A percentile compares a stretch with the other conserved stretches of the same genome.
Evolutionary conservation across 2,888 invertebrate genomes (phyloP).

Genomic region (Encarsia formosa): DNA sequence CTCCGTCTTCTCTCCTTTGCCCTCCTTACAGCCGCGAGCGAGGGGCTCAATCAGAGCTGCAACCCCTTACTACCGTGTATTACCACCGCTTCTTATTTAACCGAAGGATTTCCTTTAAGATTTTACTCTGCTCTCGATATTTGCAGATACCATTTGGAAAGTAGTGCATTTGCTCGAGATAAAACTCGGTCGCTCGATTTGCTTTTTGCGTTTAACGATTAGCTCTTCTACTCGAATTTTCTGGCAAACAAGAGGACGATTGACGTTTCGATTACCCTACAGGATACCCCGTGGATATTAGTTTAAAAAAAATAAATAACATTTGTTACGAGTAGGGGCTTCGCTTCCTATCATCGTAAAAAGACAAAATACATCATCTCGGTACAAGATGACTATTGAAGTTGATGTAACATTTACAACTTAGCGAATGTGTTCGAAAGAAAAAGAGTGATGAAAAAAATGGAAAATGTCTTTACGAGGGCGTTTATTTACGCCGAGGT

Average conservation of each 20-base stretch:
- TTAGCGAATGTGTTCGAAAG: no score
- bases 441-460: no score
- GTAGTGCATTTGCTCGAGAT: slow-evolving; percentile 1
- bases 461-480: slow-evolving; percentile 27
- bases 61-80: slow-evolving; percentile 15
- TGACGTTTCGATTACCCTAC: no score
- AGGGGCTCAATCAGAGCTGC: slow-evolving; percentile 24
- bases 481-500: slow-evolving; percentile 26
- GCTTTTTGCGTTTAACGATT: slow-evolving; percentile 9
- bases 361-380: not conserved
- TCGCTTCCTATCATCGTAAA: not conserved
- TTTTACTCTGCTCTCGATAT: slow-evolving; percentile 6
- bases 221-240: no score
- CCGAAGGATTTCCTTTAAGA: slow-evolving; percentile 19
- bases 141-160: slow-evolving; percentile 16
- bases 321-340: no score
- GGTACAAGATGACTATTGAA: no score
- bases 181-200: slow-evolving; percentile 14
- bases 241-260: no score
- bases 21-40: slow-evolving; percentile 4
- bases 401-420: no score
- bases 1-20: slow-evolving; percentile 27
- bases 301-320: no score
- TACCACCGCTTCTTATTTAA: slow-evolving; percentile 21
- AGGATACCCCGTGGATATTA: no score